phyloP scores from a whole-genome alignment of 2,113 vertebrate genomes.

The Syngnathus scovelli region DNA sequence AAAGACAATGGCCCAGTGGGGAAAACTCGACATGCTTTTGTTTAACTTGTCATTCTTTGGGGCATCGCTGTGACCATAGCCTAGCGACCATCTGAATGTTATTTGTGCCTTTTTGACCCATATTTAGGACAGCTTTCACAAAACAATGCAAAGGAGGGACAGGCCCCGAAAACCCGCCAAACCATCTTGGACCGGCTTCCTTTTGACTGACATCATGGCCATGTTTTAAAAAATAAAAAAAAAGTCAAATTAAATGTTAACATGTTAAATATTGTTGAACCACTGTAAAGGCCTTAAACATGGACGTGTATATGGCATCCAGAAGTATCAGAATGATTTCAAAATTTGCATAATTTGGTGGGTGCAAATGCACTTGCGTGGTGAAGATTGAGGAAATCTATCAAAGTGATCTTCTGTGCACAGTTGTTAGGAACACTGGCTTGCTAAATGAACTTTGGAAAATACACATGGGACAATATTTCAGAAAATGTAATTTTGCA shows the following conservation, averaged over 20 bases:
- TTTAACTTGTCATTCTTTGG: constrained; percentile 76
- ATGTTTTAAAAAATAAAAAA: constrained; percentile 35
- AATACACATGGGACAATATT: constrained; percentile 71
- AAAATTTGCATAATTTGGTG: constrained; percentile 9
- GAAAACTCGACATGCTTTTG: constrained; percentile 76
- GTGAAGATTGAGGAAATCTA: constrained; percentile 46
- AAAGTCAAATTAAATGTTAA: constrained; percentile 11
- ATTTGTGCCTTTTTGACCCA: constrained; percentile 73
- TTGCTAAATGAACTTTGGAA: constrained; percentile 75
- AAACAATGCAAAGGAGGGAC: constrained; percentile 71
- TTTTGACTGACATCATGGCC: constrained; percentile 58
- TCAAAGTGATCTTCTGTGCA: constrained; percentile 45
- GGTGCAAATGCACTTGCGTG: background rate
- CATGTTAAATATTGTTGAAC: background rate
- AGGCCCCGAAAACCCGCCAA: constrained; percentile 51
- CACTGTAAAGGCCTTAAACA: background rate
- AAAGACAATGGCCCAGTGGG: constrained; percentile 71
- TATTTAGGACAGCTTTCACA: constrained; percentile 72
- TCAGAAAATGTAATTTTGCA: constrained; percentile 77
- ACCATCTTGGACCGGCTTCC: constrained; percentile 60
- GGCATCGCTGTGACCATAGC: constrained; percentile 71
- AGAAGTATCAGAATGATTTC: background rate
- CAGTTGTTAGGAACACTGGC: constrained; percentile 63
- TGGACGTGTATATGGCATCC: background rate
- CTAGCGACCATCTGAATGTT: constrained; percentile 76